A percentile compares a stretch with the other conserved stretches of the same genome.
phyloP scores from a whole-genome alignment of 2,888 invertebrate genomes.

The Acronicta psi region DNA sequence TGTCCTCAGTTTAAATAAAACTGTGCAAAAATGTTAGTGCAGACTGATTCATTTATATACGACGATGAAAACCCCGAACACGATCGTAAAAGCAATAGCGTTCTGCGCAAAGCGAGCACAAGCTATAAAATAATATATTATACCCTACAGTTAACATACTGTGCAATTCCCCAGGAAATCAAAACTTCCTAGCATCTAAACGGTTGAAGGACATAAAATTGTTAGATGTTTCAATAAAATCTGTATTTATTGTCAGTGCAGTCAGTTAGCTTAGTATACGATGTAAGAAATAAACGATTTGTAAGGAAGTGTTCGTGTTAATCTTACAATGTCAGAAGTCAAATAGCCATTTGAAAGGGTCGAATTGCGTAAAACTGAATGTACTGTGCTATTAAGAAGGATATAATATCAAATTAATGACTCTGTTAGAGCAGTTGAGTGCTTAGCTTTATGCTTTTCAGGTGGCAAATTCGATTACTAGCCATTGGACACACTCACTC shows the following conservation, averaged over 20 bases:
- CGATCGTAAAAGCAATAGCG: slow-evolving; percentile 31
- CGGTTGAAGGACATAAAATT: slow-evolving; percentile 38
- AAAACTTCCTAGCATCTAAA: slow-evolving; percentile 18
- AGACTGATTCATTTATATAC: no score
- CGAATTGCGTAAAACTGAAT: background rate
- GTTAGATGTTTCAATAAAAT: slow-evolving; percentile 48
- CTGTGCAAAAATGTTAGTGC: background rate
- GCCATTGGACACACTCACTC: no score
- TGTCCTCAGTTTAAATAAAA: background rate
- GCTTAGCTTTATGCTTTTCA: background rate
- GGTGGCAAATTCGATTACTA: background rate
- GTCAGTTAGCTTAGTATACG: slow-evolving; percentile 9
- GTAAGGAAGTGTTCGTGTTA: background rate
- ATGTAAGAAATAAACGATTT: slow-evolving; percentile 10
- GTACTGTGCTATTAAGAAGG: background rate
- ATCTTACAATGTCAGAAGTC: slow-evolving; percentile 13
- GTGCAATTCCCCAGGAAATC: slow-evolving; percentile 40
- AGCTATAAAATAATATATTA: slow-evolving; percentile 23
- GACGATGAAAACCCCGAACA: slow-evolving; percentile 8
- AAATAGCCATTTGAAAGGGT: background rate
- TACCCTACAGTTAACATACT: slow-evolving; percentile 19
- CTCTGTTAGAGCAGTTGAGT: background rate
- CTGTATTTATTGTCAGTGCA: slow-evolving; percentile 30
- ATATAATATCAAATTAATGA: background rate
- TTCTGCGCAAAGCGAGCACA: slow-evolving; percentile 6